Evolutionary conservation across 2,797 vertebrate genomes (phyloP), one percentile per base, ranked within the genome.

Genomic region (Galaxias olidus): DNA sequence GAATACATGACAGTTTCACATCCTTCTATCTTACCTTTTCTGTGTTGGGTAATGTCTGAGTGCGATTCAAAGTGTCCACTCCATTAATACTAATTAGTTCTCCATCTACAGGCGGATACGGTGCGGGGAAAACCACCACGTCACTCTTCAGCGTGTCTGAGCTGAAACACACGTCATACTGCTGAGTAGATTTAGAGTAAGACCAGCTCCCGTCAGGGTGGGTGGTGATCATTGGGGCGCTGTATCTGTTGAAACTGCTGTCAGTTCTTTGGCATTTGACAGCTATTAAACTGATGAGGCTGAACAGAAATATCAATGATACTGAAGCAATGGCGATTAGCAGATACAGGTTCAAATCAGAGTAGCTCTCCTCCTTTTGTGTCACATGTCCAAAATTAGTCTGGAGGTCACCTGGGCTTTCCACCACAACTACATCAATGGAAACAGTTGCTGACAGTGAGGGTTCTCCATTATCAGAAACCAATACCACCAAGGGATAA

Each of bases 401-500:
- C 12, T 74, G 51, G 9, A 68, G 62, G 15, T 65, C 56, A 13
- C 41, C 47, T 15, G 48, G 45, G 14, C 19, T 45, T 59, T 93
- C 92, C 77, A 93, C 90, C 74, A 93, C 87, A 0, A 89, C 89
- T 49, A 93, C n/a, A 1, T 88, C 90, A 74, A 95, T 88, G 65
- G 91, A 66, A 71, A 93, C 89, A 53, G 93, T 92, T 9, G 93
- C 88, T 69, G 93, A 92, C 48, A 94, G 86, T 0, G 91, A 77
- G 30, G 92, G 93, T 49, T 93, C 87, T 65, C 93, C 93, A n/a
- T 91, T 93, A 87, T 95, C 93, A 73, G 87, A 90, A 4, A 94
- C 92, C 49, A 91, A 66, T 72, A 93, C 90, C 0, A 91, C 91
- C 80, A 95, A 65, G 89, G 94, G 56, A 70, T 90, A 44, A 91